Percentiles rank a stretch among this genome's conserved stretches.
Evolutionary conservation across 2,113 vertebrate species (phyloP).

Genomic region (Vulpes vulpes): DNA sequence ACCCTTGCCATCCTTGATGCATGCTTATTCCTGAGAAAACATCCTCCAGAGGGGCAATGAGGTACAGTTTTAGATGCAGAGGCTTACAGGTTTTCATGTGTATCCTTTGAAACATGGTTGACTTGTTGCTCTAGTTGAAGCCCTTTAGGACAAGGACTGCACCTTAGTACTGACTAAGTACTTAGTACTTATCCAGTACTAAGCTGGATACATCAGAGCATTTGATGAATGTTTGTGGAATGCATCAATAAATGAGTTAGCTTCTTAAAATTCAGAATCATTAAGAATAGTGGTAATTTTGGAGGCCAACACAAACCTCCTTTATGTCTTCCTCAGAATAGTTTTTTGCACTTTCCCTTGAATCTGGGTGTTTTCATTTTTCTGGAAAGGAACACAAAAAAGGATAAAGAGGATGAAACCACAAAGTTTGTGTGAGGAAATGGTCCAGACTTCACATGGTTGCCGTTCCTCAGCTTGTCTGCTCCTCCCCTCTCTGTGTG

Average conservation of each 20-base stretch:
- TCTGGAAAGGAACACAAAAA: not conserved
- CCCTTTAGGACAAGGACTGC: not conserved
- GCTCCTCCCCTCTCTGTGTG: not conserved
- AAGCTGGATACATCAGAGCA: not conserved
- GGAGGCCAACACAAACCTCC: not conserved
- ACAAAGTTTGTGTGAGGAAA: constrained; percentile 29
- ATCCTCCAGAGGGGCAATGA: not conserved
- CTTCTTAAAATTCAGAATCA: constrained; percentile 17
- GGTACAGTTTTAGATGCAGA: not conserved
- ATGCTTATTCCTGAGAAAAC: not conserved
- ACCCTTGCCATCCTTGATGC: not conserved
- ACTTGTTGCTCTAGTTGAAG: not conserved
- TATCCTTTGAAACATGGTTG: constrained; percentile 1
- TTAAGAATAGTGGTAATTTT: not conserved
- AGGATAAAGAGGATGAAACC: not conserved
- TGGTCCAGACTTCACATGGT: not conserved
- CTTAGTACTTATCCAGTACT: not conserved
- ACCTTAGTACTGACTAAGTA: not conserved
- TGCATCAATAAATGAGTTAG: not conserved
- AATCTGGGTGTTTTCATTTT: constrained; percentile 36
- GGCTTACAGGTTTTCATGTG: not conserved
- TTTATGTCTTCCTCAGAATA: not conserved
- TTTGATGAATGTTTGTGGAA: not conserved
- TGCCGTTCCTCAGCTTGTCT: not conserved
- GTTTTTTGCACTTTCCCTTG: not conserved